phyloP scores from a whole-genome alignment of 1,140 invertebrate species.

The Forficula auricularia region DNA sequence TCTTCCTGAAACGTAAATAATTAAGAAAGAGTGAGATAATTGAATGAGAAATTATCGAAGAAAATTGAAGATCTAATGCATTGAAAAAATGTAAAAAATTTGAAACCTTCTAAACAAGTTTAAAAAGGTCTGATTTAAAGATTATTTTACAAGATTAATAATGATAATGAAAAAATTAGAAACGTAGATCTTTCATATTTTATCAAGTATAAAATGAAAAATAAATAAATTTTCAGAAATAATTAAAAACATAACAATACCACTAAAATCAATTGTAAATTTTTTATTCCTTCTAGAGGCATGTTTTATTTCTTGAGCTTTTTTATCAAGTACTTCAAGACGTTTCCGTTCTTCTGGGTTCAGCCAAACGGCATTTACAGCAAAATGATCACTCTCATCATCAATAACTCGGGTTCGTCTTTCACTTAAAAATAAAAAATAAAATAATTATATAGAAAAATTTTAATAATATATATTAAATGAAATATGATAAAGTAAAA shows the following conservation, averaged over 20 bases:
- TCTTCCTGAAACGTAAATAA: constrained; percentile 23
- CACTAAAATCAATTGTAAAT: constrained; percentile 71
- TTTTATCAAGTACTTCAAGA: constrained; percentile 48
- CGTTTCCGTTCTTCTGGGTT: constrained; percentile 47
- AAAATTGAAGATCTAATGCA: too few species aligned
- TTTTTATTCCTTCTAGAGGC: constrained; percentile 46
- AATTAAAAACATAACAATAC: constrained; percentile 21
- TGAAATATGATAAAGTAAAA: too few species aligned
- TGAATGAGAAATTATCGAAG: too few species aligned
- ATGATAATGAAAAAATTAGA: constrained; percentile 23
- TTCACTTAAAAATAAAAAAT: constrained; percentile 36
- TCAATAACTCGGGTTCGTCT: constrained; percentile 79
- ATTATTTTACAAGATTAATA: too few species aligned
- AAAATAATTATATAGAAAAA: constrained; percentile 9
- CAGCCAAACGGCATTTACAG: constrained; percentile 64
- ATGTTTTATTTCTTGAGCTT: constrained; percentile 48
- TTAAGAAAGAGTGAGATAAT: too few species aligned
- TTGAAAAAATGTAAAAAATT: too few species aligned
- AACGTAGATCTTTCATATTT: constrained; percentile 3
- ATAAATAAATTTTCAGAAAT: background rate
- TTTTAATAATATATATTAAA: background rate
- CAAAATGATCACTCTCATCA: constrained; percentile 88
- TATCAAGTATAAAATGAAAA: constrained; percentile 7
- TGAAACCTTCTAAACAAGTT: too few species aligned
- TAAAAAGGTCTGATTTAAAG: too few species aligned